Conservation (phyloP, 2,797 vertebrate species). For the Parauchenoglanis ngamensis region DNA sequence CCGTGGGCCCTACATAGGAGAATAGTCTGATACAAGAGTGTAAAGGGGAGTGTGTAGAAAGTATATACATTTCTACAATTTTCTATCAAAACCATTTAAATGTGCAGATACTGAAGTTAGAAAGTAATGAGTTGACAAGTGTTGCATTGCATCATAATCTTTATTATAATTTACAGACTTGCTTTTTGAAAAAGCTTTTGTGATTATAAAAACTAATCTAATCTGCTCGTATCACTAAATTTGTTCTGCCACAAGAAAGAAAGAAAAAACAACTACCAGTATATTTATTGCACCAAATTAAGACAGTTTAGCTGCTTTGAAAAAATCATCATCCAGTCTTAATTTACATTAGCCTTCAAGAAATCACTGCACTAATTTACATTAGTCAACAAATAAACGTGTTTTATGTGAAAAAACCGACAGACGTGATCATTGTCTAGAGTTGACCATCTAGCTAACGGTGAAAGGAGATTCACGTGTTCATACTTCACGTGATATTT, state of each 20-base stretch:
- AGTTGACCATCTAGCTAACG: background rate
- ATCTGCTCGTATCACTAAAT: background rate
- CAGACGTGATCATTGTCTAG: background rate
- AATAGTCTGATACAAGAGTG: too few relatives aligned
- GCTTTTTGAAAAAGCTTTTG: slow-evolving; percentile 31
- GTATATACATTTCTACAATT: too few relatives aligned
- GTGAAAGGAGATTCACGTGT: background rate
- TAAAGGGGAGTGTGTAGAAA: too few relatives aligned
- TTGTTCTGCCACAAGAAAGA: slow-evolving; percentile 15
- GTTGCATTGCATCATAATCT: slow-evolving; percentile 26
- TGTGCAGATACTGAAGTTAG: background rate
- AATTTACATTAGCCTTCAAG: background rate
- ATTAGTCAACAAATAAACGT: slow-evolving; percentile 36
- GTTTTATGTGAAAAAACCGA: slow-evolving; percentile 21
- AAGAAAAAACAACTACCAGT: slow-evolving; percentile 28
- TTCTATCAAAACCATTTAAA: background rate
- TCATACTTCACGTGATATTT: slow-evolving; percentile 11
- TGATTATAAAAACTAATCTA: slow-evolving; percentile 51
- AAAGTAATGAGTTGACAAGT: background rate
- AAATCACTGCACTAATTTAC: slow-evolving; percentile 18
- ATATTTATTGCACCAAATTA: slow-evolving; percentile 59
- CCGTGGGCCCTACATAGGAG: background rate
- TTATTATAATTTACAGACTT: slow-evolving; percentile 50
- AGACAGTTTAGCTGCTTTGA: slow-evolving; percentile 34
- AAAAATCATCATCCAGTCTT: slow-evolving; percentile 21